Conservation (phyloP, 2,113 vertebrate species). For the Puffinus mauretanicus region DNA sequence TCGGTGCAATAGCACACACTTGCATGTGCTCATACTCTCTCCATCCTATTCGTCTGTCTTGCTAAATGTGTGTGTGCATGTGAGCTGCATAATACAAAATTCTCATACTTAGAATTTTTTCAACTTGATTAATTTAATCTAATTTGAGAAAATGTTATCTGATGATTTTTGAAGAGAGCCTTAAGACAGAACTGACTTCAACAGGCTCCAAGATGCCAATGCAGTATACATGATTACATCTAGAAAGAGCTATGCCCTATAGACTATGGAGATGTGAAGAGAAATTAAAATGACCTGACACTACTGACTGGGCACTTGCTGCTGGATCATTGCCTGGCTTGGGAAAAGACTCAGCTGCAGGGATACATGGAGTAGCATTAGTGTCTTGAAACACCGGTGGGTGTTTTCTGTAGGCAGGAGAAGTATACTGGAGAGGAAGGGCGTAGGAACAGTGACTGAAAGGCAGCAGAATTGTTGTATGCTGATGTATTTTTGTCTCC, state of each 20-base stretch:
- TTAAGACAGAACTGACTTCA: conserved; percentile 53
- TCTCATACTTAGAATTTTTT: background rate
- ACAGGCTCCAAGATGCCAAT: background rate
- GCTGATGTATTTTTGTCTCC: background rate
- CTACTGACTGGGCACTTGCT: conserved; percentile 33
- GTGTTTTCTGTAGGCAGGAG: conserved; percentile 40
- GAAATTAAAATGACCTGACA: conserved; percentile 42
- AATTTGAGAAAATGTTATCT: conserved; percentile 53
- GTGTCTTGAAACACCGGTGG: conserved; percentile 26
- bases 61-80: background rate
- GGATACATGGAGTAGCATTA: background rate
- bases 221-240: conserved; percentile 32
- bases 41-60: background rate
- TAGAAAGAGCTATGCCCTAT: conserved; percentile 31
- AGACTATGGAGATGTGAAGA: conserved; percentile 5
- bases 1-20: rapidly evolving
- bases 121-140: conserved; percentile 30
- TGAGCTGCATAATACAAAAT: background rate
- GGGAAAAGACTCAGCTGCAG: conserved; percentile 37
- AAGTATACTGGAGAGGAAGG: background rate
- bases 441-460: background rate
- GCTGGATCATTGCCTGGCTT: conserved; percentile 23
- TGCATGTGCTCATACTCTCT: background rate
- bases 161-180: conserved; percentile 52
- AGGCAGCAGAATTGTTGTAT: background rate